Percentiles rank a stretch among this genome's conserved stretches.
These are phyloP conservation scores for Acrobasis suavella DNA, from an alignment of 2,888 invertebrate species.

Conservation along the genomic window DNA sequence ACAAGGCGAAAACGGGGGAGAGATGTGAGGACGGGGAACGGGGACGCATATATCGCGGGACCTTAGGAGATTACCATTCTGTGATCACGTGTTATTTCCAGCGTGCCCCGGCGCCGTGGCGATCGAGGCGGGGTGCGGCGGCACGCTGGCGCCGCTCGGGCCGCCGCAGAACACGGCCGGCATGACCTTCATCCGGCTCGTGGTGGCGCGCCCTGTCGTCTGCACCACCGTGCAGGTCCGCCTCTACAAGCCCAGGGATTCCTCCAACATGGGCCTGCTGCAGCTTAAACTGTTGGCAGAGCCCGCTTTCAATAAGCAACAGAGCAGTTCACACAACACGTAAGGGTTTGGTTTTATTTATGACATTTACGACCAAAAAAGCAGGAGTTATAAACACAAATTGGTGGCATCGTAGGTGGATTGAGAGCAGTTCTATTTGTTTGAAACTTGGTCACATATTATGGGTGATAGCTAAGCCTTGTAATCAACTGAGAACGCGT, in stretches of 20 bases:
- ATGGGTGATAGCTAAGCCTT: too few species aligned
- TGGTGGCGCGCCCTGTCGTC: slow-evolving; percentile 91
- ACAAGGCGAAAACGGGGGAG: too few species aligned
- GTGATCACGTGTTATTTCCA: slow-evolving; percentile 47
- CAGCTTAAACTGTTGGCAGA: slow-evolving; percentile 93
- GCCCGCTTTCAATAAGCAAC: slow-evolving; percentile 87
- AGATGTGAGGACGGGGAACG: too few species aligned
- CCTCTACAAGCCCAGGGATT: slow-evolving; percentile 92
- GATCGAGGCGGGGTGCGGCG: slow-evolving; percentile 92
- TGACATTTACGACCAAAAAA: too few species aligned
- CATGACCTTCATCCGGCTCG: slow-evolving; percentile 92
- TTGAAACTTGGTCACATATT: too few species aligned
- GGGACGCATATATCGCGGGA: too few species aligned
- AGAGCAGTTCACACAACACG: slow-evolving; percentile 53
- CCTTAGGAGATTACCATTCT: too few species aligned
- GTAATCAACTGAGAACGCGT: too few species aligned
- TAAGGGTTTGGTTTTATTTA: slow-evolving; percentile 24
- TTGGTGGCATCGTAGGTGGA: too few species aligned
- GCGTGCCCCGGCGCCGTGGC: slow-evolving; percentile 95
- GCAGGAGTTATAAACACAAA: too few species aligned
- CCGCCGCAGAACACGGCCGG: slow-evolving; percentile 94
- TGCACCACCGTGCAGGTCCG: slow-evolving; percentile 90
- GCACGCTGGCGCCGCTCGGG: slow-evolving; percentile 90
- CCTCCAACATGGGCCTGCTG: slow-evolving; percentile 93
- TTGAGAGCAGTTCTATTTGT: too few species aligned